Percentiles rank a stretch among this genome's conserved stretches.
phyloP scores from a whole-genome alignment of 2,113 vertebrate species.

The Phrynosoma platyrhinos region DNA sequence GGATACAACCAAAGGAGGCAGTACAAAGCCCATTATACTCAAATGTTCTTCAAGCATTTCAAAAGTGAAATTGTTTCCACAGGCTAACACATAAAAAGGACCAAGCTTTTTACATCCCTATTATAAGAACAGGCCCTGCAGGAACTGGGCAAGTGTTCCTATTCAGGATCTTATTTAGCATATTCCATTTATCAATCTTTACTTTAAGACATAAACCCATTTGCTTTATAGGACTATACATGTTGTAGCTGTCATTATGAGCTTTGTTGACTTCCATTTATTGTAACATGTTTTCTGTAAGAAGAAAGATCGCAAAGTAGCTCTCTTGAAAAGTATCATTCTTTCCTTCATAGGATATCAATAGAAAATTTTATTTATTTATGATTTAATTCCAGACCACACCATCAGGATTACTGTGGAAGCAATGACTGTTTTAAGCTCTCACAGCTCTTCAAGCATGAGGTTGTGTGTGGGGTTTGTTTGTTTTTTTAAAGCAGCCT shows the following conservation, averaged over 20 bases:
- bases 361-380: background rate
- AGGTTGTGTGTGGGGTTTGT: too few relatives aligned
- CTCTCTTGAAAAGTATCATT: background rate
- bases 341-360: background rate
- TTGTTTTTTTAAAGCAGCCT: background rate
- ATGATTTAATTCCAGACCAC: background rate
- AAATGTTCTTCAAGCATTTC: constrained; percentile 83
- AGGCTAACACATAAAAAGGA: constrained; percentile 81
- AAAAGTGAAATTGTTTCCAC: constrained; percentile 82
- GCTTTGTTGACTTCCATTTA: constrained; percentile 52
- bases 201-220: constrained; percentile 84
- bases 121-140: constrained; percentile 74
- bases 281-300: constrained; percentile 7
- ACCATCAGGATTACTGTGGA: constrained; percentile 4
- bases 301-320: background rate
- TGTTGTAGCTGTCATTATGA: constrained; percentile 67
- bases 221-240: constrained; percentile 68
- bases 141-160: constrained; percentile 64
- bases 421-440: background rate
- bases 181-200: constrained; percentile 84
- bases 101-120: constrained; percentile 69
- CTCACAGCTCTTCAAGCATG: background rate
- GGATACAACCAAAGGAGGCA: constrained; percentile 79
- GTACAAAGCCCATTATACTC: constrained; percentile 86
- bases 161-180: constrained; percentile 76